phyloP scores from a whole-genome alignment of 2,113 vertebrate genomes.

The Sitta europaea region DNA sequence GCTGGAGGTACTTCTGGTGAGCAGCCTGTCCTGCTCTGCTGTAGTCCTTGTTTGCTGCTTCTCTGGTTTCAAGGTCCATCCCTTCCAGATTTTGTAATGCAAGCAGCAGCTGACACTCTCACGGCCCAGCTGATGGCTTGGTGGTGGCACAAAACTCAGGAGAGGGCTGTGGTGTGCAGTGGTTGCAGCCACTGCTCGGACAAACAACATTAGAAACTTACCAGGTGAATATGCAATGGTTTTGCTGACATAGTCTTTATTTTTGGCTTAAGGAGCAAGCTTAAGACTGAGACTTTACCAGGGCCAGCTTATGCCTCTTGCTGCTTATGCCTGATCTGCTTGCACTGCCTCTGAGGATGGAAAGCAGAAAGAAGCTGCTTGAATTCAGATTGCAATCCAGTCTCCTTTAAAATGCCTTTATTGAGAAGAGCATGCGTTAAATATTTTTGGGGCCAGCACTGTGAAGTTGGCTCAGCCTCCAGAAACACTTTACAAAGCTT shows the following conservation, averaged over 20 bases:
- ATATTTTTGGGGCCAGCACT: background rate
- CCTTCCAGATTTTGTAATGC: constrained; percentile 53
- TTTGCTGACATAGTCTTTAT: background rate
- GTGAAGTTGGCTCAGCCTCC: background rate
- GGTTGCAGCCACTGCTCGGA: background rate
- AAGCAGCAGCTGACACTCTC: constrained; percentile 46
- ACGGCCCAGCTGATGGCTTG: background rate
- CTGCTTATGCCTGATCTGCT: background rate
- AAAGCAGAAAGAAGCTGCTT: background rate
- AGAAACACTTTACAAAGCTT: background rate
- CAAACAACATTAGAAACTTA: background rate
- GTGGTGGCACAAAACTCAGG: background rate
- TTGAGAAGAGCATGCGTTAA: background rate
- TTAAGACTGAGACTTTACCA: background rate
- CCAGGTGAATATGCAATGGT: background rate
- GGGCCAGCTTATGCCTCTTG: background rate
- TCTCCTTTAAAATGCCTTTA: background rate
- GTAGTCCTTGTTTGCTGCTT: background rate
- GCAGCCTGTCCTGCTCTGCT: background rate
- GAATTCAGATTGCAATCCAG: background rate
- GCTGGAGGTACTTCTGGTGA: background rate
- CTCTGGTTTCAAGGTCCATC: constrained; percentile 65
- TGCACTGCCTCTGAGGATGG: background rate
- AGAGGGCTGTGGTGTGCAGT: background rate
- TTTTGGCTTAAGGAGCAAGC: background rate